Evolutionary conservation across 2,888 invertebrate species (phyloP).

Genomic region (Anodontia alba): DNA sequence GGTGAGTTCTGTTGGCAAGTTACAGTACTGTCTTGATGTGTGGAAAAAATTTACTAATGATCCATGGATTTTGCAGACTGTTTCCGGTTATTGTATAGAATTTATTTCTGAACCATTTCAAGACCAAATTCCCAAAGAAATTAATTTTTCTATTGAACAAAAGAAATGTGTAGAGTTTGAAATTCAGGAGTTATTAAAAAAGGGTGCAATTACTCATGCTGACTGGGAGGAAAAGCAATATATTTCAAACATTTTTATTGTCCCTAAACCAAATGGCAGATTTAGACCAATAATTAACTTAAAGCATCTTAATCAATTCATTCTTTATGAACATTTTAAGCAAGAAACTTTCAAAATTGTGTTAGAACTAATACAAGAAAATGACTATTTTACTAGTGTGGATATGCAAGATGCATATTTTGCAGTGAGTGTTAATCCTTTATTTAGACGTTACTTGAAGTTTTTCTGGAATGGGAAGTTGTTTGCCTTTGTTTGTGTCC

Average conservation of each 20-base stretch:
- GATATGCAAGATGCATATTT: slow-evolving; percentile 35
- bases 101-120: neutral
- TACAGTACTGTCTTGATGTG: neutral
- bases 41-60: neutral
- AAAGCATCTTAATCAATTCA: slow-evolving; percentile 38
- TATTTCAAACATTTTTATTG: neutral
- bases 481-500: slow-evolving; percentile 31
- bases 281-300: slow-evolving; percentile 21
- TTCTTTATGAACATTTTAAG: slow-evolving; percentile 47
- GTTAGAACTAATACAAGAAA: slow-evolving; percentile 36
- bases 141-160: neutral
- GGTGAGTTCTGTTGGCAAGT: neutral
- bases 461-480: slow-evolving; percentile 32
- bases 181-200: neutral
- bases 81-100: neutral
- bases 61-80: neutral
- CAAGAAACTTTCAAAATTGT: slow-evolving; percentile 42
- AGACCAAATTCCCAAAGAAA: neutral
- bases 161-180: neutral
- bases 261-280: slow-evolving; percentile 6
- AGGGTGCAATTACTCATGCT: slow-evolving; percentile 29
- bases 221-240: neutral
- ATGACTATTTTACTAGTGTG: slow-evolving; percentile 29
- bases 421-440: slow-evolving; percentile 24
- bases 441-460: slow-evolving; percentile 32